Evolutionary conservation across 2,113 vertebrate genomes (phyloP), one percentile per base, ranked within the genome.

Genomic region (Dipodomys ordii): DNA sequence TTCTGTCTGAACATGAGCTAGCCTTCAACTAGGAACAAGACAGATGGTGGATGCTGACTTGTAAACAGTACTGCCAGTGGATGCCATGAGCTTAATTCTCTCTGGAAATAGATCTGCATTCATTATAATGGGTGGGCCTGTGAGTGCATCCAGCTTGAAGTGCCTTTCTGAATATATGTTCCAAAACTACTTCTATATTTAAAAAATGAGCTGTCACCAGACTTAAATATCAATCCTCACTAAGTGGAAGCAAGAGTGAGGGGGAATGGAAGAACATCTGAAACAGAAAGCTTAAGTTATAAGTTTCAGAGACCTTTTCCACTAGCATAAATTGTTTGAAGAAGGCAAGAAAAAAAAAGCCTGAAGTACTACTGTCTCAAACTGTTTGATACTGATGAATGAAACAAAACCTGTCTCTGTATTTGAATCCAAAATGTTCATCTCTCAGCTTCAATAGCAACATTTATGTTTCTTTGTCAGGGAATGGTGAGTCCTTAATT

Each of bases 401-500:
- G 44, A 57, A 95, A 91, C 67, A 22, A 90, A 95, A 90, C 30
- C 16, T 78, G 30, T 67, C 35, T 67, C 35, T 62, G n/a, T 80
- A n/a, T 93, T 81, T 96, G 44, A 94, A 91, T 87, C 71, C 91
- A 94, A 95, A 96, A 94, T 73, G 88, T 92, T 86, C 89, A 35
- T 94, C 96, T 97, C 97, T 97, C 96, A 97, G 95, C 95, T 97
- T 95, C 92, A 96, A 95, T 19, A 96, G 93, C 77, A 95, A 94
- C 96, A 77, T 95, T 97, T 97, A 95, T 96, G 87, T 88, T 97
- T 97, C 88, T 97, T 97, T 96, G 95, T 96, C 97, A 96, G 95
- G 94, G 87, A 92, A 98, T 80, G 94, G 96, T 96, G 94, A 98
- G 97, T 96, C 97, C 98, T 99, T 98, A 99, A 98, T 99, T 99